These are phyloP conservation scores for Catocala nupta DNA, from an alignment of 2,888 invertebrate species.

Conservation along the genomic window DNA sequence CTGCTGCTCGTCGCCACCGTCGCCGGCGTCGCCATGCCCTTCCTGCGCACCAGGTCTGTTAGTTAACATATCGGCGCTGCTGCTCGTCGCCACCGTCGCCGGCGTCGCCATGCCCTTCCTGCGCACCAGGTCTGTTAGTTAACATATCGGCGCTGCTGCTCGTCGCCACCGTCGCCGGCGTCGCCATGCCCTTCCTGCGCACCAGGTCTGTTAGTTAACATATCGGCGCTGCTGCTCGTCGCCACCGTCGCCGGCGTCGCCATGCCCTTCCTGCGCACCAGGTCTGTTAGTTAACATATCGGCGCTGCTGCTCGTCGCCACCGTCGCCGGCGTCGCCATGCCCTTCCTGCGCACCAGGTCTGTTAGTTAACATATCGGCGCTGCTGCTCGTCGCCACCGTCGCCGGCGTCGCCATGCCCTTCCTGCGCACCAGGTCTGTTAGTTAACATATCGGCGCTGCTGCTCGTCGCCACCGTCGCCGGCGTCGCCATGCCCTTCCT, in stretches of 20 bases:
- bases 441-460: slow-evolving; percentile 86
- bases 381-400: slow-evolving; percentile 96
- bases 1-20: slow-evolving; percentile 96
- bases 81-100: slow-evolving; percentile 97
- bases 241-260: slow-evolving; percentile 97
- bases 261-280: slow-evolving; percentile 97
- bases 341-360: slow-evolving; percentile 96
- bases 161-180: slow-evolving; percentile 97
- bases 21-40: slow-evolving; percentile 98
- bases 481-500: slow-evolving; percentile 98
- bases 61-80: slow-evolving; percentile 86
- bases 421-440: slow-evolving; percentile 92
- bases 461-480: slow-evolving; percentile 97
- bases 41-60: slow-evolving; percentile 92
- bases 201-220: slow-evolving; percentile 87
- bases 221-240: slow-evolving; percentile 94
- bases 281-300: slow-evolving; percentile 68
- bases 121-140: slow-evolving; percentile 89
- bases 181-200: slow-evolving; percentile 97
- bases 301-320: slow-evolving; percentile 96
- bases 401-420: slow-evolving; percentile 98
- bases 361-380: slow-evolving; percentile 72
- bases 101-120: slow-evolving; percentile 98
- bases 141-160: slow-evolving; percentile 91
- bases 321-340: slow-evolving; percentile 97